Conservation (phyloP, 2,888 invertebrate genomes). For the Celastrina argiolus region DNA sequence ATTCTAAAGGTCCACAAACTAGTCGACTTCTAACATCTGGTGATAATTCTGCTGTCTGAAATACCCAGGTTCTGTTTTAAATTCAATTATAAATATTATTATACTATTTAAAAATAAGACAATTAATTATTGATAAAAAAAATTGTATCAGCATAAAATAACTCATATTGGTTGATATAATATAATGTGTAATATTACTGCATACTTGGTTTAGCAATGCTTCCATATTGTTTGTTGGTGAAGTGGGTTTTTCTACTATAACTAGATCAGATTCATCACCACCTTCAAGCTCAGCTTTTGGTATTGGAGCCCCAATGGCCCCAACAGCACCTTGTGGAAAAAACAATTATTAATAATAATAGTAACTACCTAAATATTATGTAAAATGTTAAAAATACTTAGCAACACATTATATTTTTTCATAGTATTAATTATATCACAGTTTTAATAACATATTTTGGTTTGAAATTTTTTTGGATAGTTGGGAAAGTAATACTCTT, state of each 20-base stretch:
- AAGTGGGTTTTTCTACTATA: conserved; percentile 85
- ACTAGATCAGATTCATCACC: conserved; percentile 88
- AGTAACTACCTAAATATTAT: too few species aligned
- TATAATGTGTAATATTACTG: background rate
- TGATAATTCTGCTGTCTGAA: conserved; percentile 64
- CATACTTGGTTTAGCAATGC: conserved; percentile 83
- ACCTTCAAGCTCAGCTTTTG: conserved; percentile 90
- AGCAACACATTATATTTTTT: too few species aligned
- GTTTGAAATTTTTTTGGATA: too few species aligned
- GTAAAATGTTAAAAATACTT: too few species aligned
- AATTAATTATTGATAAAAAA: background rate
- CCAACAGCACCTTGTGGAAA: conserved; percentile 48
- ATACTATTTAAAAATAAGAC: background rate
- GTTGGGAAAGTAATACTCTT: too few species aligned
- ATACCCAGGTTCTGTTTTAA: conserved; percentile 21
- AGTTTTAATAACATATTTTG: too few species aligned
- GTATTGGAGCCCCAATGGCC: conserved; percentile 62
- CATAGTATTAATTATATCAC: too few species aligned
- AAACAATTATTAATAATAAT: conserved; percentile 14
- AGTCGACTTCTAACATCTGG: conserved; percentile 57
- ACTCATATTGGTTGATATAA: background rate
- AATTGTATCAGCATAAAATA: background rate
- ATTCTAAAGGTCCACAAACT: conserved; percentile 55
- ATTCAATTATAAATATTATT: background rate
- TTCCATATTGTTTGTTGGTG: conserved; percentile 83